Percentiles rank a stretch among this genome's conserved stretches.
Evolutionary conservation across 1,140 invertebrate species (phyloP).

Genomic region (Pogonognathellus flavescens): DNA sequence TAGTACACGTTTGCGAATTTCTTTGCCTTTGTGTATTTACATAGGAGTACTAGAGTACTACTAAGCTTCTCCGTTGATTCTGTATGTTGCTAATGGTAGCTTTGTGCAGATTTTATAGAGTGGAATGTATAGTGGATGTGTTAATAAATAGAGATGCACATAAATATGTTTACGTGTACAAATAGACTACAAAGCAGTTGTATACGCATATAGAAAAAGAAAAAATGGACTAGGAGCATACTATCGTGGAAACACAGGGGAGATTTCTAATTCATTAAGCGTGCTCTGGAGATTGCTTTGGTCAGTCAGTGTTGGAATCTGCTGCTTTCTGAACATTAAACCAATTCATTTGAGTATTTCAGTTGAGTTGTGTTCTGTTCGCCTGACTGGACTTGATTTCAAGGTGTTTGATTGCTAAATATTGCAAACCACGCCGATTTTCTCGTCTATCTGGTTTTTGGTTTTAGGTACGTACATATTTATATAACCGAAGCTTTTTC

Average conservation of each 20-base stretch:
- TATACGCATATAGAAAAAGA: background rate
- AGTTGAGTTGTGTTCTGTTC: slow-evolving; percentile 13
- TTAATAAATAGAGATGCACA: no score
- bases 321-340: slow-evolving; percentile 22
- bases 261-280: slow-evolving; percentile 24
- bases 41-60: no score
- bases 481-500: no score
- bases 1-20: no score
- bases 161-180: no score
- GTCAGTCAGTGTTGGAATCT: background rate
- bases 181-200: background rate
- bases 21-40: no score
- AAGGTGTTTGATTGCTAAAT: slow-evolving; percentile 18
- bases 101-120: no score
- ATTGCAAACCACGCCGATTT: background rate
- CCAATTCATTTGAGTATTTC: slow-evolving; percentile 24
- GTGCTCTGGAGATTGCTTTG: slow-evolving; percentile 19
- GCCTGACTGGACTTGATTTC: slow-evolving; percentile 27
- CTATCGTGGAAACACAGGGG: background rate
- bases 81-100: no score
- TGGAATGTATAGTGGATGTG: no score
- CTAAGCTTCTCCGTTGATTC: no score
- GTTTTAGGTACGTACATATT: background rate
- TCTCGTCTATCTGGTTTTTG: background rate
- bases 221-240: background rate